Evolutionary conservation across 2,888 invertebrate genomes (phyloP).

Genomic region (Drosophila anomalipes): DNA sequence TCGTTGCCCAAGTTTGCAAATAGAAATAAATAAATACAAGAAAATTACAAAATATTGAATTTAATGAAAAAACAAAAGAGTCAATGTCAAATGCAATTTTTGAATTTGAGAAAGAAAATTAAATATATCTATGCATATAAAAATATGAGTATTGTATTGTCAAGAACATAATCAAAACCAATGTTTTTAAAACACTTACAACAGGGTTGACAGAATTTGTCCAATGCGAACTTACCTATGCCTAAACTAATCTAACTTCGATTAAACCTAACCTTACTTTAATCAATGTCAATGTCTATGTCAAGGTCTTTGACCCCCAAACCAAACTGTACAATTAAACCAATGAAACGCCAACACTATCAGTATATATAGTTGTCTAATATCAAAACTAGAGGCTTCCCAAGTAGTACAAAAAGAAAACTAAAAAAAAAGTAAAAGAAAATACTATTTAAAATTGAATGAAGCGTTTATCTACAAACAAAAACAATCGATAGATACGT

Average conservation of each 20-base stretch:
- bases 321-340: constrained; percentile 50
- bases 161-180: constrained; percentile 74
- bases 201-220: constrained; percentile 61
- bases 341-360: constrained; percentile 60
- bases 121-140: constrained; percentile 44
- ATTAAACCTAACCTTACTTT: constrained; percentile 52
- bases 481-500: constrained; percentile 35
- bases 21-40: constrained; percentile 17
- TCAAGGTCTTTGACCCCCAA: constrained; percentile 25
- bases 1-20: constrained; percentile 35
- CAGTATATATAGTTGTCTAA: constrained; percentile 63
- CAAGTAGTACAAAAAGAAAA: constrained; percentile 70
- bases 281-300: constrained; percentile 62
- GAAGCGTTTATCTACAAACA: constrained; percentile 23
- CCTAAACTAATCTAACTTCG: constrained; percentile 38
- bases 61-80: constrained; percentile 29
- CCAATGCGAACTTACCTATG: constrained; percentile 55
- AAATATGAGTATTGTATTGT: constrained; percentile 51
- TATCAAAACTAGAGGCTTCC: constrained; percentile 78
- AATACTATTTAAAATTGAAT: constrained; percentile 5
- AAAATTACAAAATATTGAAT: constrained; percentile 21
- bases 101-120: constrained; percentile 45
- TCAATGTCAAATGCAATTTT: constrained; percentile 70
- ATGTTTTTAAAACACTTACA: constrained; percentile 62
- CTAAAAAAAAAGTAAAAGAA: constrained; percentile 3